Base-by-base conservation (phyloP, 2,797 vertebrate genomes). In the Lycodopsis pacificus region DNA sequence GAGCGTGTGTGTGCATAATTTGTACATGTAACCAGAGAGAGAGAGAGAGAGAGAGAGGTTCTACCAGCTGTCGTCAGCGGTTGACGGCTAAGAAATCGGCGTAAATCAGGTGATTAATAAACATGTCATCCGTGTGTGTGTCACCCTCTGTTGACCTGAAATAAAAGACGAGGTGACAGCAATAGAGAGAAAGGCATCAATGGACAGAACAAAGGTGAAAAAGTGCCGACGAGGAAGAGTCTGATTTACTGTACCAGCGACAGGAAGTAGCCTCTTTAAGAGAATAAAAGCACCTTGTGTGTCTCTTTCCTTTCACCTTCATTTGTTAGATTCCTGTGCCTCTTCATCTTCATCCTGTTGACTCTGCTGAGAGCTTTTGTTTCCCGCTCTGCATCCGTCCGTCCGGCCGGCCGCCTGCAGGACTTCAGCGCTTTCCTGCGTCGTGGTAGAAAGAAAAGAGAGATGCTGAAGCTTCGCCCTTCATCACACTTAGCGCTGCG, bases 41-140 rank as follows among this genome's bases (percentile, higher is more conserved):
- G 25, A 30, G 27, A 30, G 27, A 30, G 42, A 0, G 48, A 3
- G 56, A 67, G 79, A 78, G 85, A 79, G 88, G 49, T 70, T 81
- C 62, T 88, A 80, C 82, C 80, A 32, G 80, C 67, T 70, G 72
- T 89, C 83, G 71, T 87, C 75, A 61, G 63, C 19, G 4, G 27
- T 7, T 72, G 86, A 89, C 85, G 79, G 83, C 80, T 63, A 22
- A 77, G 84, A 84, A 88, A 86, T 88, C 88, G 73, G 76, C 70
- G 82, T 90, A 90, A 92, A 92, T 92, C 86, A 86, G 71, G 85
- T 72, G 78, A 86, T 90, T 89, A 90, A 88, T 89, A 91, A 88
- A 91, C 80, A 87, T 86, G 89, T 85, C 90, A 82, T 71, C 71
- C 34, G 77, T 56, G 61, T 75, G 66, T 65, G 72, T 69, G 64